Evolutionary conservation across 2,888 invertebrate genomes (phyloP).

Genomic region (Eucriotettix oculatus): DNA sequence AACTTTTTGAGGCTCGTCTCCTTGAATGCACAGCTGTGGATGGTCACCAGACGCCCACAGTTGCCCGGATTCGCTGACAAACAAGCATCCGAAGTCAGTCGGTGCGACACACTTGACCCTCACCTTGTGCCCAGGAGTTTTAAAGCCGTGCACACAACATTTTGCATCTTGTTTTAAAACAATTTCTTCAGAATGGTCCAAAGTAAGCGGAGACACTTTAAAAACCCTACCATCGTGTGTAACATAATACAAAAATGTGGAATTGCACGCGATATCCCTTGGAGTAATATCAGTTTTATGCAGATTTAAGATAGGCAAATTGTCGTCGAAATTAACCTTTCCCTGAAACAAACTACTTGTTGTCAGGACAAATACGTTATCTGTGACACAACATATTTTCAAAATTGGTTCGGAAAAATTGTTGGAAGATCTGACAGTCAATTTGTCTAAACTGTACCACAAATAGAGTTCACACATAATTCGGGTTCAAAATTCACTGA

Average conservation of each 20-base stretch:
- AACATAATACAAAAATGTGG: slow-evolving; percentile 40
- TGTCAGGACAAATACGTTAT: slow-evolving; percentile 29
- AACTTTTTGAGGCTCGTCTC: slow-evolving; percentile 40
- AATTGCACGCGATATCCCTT: slow-evolving; percentile 44
- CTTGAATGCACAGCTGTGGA: slow-evolving; percentile 44
- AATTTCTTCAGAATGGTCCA: slow-evolving; percentile 41
- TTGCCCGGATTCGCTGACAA: slow-evolving; percentile 46
- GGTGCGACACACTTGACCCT: slow-evolving; percentile 44
- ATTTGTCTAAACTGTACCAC: slow-evolving; percentile 22
- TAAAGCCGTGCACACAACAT: slow-evolving; percentile 48
- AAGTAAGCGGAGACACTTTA: slow-evolving; percentile 33
- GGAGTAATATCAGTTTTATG: slow-evolving; percentile 33
- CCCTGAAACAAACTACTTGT: slow-evolving; percentile 29
- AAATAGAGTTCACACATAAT: slow-evolving; percentile 17
- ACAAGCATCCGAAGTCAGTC: slow-evolving; percentile 43
- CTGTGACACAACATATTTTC: slow-evolving; percentile 28
- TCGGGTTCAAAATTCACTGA: no score
- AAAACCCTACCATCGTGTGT: slow-evolving; percentile 42
- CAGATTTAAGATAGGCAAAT: background rate
- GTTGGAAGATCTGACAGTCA: slow-evolving; percentile 18
- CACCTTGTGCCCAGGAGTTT: slow-evolving; percentile 40
- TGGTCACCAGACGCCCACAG: slow-evolving; percentile 53
- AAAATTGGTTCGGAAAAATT: slow-evolving; percentile 20
- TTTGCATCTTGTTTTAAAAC: slow-evolving; percentile 44
- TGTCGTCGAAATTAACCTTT: slow-evolving; percentile 16